Percentiles rank a stretch among this genome's conserved stretches.
Conservation (phyloP, 64 coral and sea anemone species). For the Dendronephthya gigantea region DNA sequence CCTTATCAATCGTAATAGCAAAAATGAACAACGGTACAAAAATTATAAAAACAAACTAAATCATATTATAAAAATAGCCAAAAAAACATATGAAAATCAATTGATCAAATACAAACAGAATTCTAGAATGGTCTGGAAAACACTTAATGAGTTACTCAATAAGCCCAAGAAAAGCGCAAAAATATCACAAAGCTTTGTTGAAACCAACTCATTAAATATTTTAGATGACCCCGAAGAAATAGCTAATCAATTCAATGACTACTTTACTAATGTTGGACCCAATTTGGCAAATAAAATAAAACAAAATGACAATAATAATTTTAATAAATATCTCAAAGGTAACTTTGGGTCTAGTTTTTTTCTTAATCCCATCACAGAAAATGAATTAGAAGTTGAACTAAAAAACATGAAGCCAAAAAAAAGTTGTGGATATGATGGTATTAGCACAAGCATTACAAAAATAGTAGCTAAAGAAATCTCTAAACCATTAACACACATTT, state of each 20-base stretch:
- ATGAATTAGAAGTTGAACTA: conserved; percentile 28
- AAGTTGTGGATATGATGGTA: conserved; percentile 3
- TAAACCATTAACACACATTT: conserved; percentile 20
- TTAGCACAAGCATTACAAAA: not conserved
- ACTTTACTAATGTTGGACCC: not conserved
- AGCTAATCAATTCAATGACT: not conserved
- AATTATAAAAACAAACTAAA: conserved; percentile 6
- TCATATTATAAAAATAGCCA: not conserved
- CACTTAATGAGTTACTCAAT: too few relatives aligned
- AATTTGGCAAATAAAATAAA: not conserved
- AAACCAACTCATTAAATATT: not conserved
- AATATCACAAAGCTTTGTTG: too few relatives aligned
- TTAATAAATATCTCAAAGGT: not conserved
- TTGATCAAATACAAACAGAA: not conserved
- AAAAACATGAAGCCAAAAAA: too few relatives aligned
- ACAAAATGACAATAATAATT: not conserved
- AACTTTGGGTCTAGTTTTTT: not conserved
- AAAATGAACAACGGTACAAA: not conserved
- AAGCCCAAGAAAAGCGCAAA: too few relatives aligned
- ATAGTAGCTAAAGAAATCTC: not conserved
- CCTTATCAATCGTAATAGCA: not conserved
- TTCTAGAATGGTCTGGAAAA: not conserved
- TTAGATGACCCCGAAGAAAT: not conserved
- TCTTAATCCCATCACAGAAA: conserved; percentile 14
- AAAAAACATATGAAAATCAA: not conserved